Conservation (phyloP, 1,140 invertebrate genomes). For the Brachionus angularis region DNA sequence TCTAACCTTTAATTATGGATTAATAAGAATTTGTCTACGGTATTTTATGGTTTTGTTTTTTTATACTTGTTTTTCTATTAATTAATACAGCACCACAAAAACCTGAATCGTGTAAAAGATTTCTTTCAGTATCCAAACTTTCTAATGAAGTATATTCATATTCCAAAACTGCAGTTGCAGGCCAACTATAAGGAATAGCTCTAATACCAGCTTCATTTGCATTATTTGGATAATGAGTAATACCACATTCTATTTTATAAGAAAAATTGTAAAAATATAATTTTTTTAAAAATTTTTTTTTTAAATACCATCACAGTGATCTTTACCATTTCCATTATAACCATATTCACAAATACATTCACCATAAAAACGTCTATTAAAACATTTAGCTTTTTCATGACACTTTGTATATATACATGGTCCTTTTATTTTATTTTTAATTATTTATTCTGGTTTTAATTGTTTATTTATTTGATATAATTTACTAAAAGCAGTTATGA, state of each 20-base stretch:
- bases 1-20: too few species aligned
- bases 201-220: not conserved
- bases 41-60: too few species aligned
- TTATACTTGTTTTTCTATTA: not conserved
- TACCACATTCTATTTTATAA: constrained; percentile 20
- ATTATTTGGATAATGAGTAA: constrained; percentile 1
- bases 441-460: too few species aligned
- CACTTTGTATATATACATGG: constrained; percentile 21
- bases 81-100: constrained; percentile 4
- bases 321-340: constrained; percentile 13
- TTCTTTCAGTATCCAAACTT: not conserved
- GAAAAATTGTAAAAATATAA: not conserved
- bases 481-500: not conserved
- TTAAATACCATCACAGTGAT: constrained; percentile 35
- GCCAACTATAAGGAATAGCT: constrained; percentile 26
- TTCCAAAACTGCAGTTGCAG: constrained; percentile 12
- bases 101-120: not conserved
- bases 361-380: constrained; percentile 11
- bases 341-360: constrained; percentile 35
- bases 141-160: not conserved
- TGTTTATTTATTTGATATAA: too few species aligned
- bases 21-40: too few species aligned
- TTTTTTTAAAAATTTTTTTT: not conserved
- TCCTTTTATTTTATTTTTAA: not conserved
- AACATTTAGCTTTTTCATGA: constrained; percentile 31